Evolutionary conservation across 1,140 invertebrate genomes (phyloP).

Genomic region (Psilanteris sp.): DNA sequence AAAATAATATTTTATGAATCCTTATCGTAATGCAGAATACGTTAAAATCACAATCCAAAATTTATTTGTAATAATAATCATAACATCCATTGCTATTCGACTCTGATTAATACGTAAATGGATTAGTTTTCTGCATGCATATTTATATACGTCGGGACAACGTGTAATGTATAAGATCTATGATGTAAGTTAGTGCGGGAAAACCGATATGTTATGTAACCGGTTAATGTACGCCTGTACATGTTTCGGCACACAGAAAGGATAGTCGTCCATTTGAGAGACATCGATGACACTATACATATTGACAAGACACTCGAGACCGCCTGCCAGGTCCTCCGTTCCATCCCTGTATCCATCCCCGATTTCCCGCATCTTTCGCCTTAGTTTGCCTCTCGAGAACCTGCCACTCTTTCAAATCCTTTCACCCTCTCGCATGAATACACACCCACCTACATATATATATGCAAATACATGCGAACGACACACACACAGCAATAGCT

Average conservation of each 20-base stretch:
- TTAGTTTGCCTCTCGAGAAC: constrained; percentile 36
- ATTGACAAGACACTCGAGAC: constrained; percentile 76
- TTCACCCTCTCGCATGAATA: constrained; percentile 6
- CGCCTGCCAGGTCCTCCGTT: constrained; percentile 44
- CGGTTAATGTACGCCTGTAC: constrained; percentile 44
- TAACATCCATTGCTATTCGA: no score
- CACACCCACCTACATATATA: no score
- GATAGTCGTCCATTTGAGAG: constrained; percentile 71
- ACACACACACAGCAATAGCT: constrained; percentile 7
- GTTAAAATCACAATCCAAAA: no score
- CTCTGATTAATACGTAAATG: no score
- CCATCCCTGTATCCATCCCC: constrained; percentile 13
- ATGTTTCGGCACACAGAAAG: constrained; percentile 38
- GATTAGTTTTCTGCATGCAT: constrained; percentile 13
- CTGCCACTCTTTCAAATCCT: constrained; percentile 21
- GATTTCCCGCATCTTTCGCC: constrained; percentile 17
- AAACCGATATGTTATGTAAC: constrained; percentile 55
- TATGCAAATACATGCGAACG: neutral
- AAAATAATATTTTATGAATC: no score
- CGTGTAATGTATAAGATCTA: neutral
- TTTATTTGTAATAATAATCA: no score
- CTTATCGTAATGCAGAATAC: no score
- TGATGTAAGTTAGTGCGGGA: neutral
- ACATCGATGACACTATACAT: constrained; percentile 79
- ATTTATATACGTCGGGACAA: no score